A percentile compares a stretch with the other conserved stretches of the same genome.
These are phyloP conservation scores for Euglossa dilemma DNA, from an alignment of 1,140 invertebrate species.

Conservation along the genomic window DNA sequence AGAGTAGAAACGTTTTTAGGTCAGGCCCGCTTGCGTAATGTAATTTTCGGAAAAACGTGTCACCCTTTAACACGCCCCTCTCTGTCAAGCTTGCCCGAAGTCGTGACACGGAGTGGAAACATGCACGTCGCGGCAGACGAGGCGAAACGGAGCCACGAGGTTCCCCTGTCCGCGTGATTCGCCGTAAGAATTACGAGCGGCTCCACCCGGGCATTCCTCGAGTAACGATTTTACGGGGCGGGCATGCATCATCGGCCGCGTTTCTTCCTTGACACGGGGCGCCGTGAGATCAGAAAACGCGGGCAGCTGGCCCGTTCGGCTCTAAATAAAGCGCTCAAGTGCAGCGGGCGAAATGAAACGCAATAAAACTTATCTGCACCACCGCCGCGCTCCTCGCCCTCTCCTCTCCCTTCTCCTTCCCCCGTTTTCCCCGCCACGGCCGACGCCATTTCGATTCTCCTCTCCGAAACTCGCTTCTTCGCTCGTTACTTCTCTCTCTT, in stretches of 20 bases:
- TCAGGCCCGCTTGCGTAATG: background rate
- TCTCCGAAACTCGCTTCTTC: background rate
- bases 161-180: background rate
- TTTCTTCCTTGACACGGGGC: conserved; percentile 50
- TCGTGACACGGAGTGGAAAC: background rate
- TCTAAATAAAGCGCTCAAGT: conserved; percentile 52
- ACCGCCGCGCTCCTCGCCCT: no score
- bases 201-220: background rate
- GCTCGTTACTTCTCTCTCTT: background rate
- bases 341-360: conserved; percentile 32
- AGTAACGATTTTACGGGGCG: conserved; percentile 24
- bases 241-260: conserved; percentile 37
- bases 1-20: conserved; percentile 5
- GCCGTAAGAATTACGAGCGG: background rate
- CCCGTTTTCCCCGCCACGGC: background rate
- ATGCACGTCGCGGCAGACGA: no score
- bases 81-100: background rate
- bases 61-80: background rate
- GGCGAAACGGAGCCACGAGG: no score
- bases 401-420: background rate
- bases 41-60: background rate
- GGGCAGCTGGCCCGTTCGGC: conserved; percentile 36
- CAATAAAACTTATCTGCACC: conserved; percentile 49
- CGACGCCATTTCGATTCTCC: background rate
- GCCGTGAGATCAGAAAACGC: conserved; percentile 34